A percentile compares a stretch with the other conserved stretches of the same genome.
Conservation (phyloP, 2,888 invertebrate genomes). For the Clostera curtula region DNA sequence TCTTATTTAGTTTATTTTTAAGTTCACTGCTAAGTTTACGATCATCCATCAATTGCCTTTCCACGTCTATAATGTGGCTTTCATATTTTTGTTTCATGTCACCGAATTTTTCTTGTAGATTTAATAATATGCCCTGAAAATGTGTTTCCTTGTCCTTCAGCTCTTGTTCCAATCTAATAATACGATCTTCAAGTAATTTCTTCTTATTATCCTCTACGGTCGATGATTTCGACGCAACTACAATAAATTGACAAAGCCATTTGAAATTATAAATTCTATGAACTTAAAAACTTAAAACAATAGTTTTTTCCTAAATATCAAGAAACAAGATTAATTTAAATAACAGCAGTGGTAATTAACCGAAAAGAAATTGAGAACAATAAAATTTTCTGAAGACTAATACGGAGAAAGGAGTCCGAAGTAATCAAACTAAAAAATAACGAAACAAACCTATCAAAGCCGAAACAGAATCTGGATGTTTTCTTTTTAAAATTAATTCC, state of each 20-base stretch:
- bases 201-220: constrained; percentile 72
- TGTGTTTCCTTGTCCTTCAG: constrained; percentile 81
- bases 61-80: constrained; percentile 83
- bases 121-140: constrained; percentile 80
- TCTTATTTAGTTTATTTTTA: constrained; percentile 69
- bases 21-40: constrained; percentile 63
- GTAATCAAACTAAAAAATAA: not conserved
- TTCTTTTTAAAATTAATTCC: constrained; percentile 85
- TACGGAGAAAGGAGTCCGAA: not conserved
- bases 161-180: constrained; percentile 80
- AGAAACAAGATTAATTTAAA: not conserved
- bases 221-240: constrained; percentile 76
- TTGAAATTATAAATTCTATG: constrained; percentile 2
- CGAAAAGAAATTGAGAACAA: too few species aligned
- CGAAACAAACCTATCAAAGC: constrained; percentile 78
- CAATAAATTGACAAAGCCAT: constrained; percentile 14
- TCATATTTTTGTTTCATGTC: constrained; percentile 86
- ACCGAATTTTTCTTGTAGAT: constrained; percentile 84
- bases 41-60: constrained; percentile 76
- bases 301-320: not conserved
- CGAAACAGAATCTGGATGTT: constrained; percentile 89
- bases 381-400: not conserved
- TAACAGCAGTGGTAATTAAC: not conserved
- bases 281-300: not conserved
- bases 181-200: constrained; percentile 81